These are phyloP conservation scores for Platypus cylindrus DNA, from an alignment of 2,888 invertebrate genomes.

Conservation along the genomic window DNA sequence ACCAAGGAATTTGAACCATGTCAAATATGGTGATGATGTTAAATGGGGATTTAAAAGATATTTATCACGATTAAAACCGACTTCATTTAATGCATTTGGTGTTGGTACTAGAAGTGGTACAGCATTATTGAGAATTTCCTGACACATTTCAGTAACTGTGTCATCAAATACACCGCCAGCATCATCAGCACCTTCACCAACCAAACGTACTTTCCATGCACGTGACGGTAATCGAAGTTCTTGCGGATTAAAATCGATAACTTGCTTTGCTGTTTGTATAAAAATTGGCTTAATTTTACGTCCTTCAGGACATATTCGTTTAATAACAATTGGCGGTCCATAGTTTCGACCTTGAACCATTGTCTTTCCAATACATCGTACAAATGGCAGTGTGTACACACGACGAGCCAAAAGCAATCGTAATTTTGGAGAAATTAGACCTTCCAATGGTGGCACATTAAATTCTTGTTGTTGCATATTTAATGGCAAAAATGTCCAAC, in stretches of 20 bases:
- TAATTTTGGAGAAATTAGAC: slow-evolving; percentile 36
- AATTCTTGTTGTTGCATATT: slow-evolving; percentile 33
- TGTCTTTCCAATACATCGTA: slow-evolving; percentile 48
- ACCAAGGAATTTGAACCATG: slow-evolving; percentile 48
- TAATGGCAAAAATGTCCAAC: slow-evolving; percentile 43
- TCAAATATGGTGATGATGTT: slow-evolving; percentile 39
- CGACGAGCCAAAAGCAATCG: slow-evolving; percentile 43
- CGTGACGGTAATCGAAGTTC: slow-evolving; percentile 48
- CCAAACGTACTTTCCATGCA: slow-evolving; percentile 52
- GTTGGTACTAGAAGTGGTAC: slow-evolving; percentile 48
- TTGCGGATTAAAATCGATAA: slow-evolving; percentile 43
- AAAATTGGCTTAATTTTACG: slow-evolving; percentile 46
- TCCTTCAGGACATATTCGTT: slow-evolving; percentile 44
- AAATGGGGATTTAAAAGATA: slow-evolving; percentile 48
- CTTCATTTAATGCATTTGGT: slow-evolving; percentile 47
- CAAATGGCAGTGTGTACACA: slow-evolving; percentile 50
- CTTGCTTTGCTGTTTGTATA: slow-evolving; percentile 49
- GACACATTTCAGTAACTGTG: slow-evolving; percentile 55
- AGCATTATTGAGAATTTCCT: slow-evolving; percentile 44
- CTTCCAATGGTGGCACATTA: slow-evolving; percentile 33
- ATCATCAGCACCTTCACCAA: slow-evolving; percentile 50
- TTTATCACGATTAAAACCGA: slow-evolving; percentile 48
- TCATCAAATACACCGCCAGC: slow-evolving; percentile 59
- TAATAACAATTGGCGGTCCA: slow-evolving; percentile 51
- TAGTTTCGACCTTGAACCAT: slow-evolving; percentile 55